A percentile compares a stretch with the other conserved stretches of the same genome.
phyloP scores from a whole-genome alignment of 1,140 invertebrate species.

The Orius laevigatus region DNA sequence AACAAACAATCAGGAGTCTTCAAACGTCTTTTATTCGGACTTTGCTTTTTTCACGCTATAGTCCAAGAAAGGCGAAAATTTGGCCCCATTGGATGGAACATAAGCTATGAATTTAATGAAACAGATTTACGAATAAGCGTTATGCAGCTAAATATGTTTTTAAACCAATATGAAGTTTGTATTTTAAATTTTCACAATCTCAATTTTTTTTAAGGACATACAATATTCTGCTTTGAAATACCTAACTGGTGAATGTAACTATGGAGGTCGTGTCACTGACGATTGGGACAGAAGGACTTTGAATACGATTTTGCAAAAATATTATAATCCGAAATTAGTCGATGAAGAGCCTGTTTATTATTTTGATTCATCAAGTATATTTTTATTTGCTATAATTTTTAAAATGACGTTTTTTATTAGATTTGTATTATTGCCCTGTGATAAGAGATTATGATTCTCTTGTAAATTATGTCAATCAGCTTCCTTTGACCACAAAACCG shows the following conservation, averaged over 20 bases:
- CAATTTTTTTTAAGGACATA: constrained; percentile 38
- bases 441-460: constrained; percentile 60
- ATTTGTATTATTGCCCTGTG: constrained; percentile 56
- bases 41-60: constrained; percentile 91
- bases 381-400: too few relatives aligned
- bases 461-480: constrained; percentile 52
- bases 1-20: constrained; percentile 59
- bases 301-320: constrained; percentile 64
- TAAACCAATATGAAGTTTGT: constrained; percentile 59
- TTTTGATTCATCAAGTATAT: constrained; percentile 28
- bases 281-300: constrained; percentile 84
- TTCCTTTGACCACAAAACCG: constrained; percentile 66
- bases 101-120: constrained; percentile 89
- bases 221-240: constrained; percentile 81
- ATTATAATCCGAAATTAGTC: constrained; percentile 42
- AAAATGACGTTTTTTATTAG: constrained; percentile 25
- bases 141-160: constrained; percentile 73
- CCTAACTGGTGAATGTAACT: constrained; percentile 90
- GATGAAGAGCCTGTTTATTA: constrained; percentile 24
- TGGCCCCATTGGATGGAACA: constrained; percentile 90
- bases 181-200: neutral
- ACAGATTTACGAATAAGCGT: constrained; percentile 80
- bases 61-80: constrained; percentile 83
- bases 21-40: constrained; percentile 72
- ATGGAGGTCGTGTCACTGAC: constrained; percentile 88